Conservation (phyloP, 1,140 invertebrate genomes). For the Drosophila ironensis region DNA sequence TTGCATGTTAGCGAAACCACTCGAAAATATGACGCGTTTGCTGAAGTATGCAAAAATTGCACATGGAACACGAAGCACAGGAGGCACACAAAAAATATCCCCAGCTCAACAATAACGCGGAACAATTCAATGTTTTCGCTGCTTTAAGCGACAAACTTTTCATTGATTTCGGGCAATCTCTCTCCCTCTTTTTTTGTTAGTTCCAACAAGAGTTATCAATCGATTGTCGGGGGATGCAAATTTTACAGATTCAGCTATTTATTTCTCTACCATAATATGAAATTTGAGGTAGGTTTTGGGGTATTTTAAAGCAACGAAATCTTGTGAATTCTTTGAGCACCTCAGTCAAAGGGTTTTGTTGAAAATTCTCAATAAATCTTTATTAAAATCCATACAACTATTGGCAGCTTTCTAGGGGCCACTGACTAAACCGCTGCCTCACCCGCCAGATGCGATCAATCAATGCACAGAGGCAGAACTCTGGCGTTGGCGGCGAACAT, state of each 20-base stretch:
- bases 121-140: constrained; percentile 67
- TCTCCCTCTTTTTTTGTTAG: neutral
- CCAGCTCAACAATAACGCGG: constrained; percentile 37
- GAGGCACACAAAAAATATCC: constrained; percentile 9
- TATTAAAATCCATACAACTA: too few relatives aligned
- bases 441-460: constrained; percentile 61
- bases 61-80: constrained; percentile 65
- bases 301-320: too few relatives aligned
- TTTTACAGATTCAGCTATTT: too few relatives aligned
- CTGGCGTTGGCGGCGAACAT: constrained; percentile 77
- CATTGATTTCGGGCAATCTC: neutral
- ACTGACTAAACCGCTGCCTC: too few relatives aligned
- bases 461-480: constrained; percentile 46
- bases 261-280: too few relatives aligned
- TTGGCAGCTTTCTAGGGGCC: too few relatives aligned
- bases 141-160: constrained; percentile 49
- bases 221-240: neutral
- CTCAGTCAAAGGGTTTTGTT: too few relatives aligned
- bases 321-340: too few relatives aligned
- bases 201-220: constrained; percentile 3
- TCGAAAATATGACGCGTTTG: constrained; percentile 80
- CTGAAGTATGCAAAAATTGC: constrained; percentile 80
- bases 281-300: too few relatives aligned
- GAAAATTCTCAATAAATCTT: too few relatives aligned
- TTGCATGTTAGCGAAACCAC: constrained; percentile 80